Evolutionary conservation across 2,888 invertebrate species (phyloP), one percentile per base, ranked within the genome.

Genomic region (Phorcus lineatus): DNA sequence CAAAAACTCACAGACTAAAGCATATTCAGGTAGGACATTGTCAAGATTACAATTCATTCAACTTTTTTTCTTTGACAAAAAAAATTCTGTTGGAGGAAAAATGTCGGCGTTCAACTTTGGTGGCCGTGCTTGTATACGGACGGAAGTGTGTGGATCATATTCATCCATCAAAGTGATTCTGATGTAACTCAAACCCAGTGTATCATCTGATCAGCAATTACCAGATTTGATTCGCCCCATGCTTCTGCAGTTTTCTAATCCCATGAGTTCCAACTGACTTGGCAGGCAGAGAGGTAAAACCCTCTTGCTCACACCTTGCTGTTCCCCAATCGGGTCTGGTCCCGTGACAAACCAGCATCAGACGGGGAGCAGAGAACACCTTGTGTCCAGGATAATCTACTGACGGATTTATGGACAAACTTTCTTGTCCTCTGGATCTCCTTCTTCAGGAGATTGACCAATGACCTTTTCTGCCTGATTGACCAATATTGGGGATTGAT

Each of bases 121-220:
- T 62, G 62, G 16, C 62, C 28, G 17, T 24, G 31, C 3, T 36
- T 16, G 0, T n/a, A 31, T 17, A 17, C 13, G 19, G 36, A 0
- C 70, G 36, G 40, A 70, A 36, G 31, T 70, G 19, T 19, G 36
- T 19, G 36, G 31, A 70, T 70, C 31, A 70, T 9, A 19, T 70
- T 70, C 40, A 31, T 70, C 70, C 31, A 70, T 70, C 70, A 70
- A 70, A 70, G 70, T 70, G 31, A 47, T 40, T 70, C 70, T n/a
- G 31, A 70, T 13, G 70, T 36, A 70, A 70, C 40, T 11, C 28
- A 36, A 70, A 31, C 36, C 31, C n/a, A 31, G 28, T 17, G 17
- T 70, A 70, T 70, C 70, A 28, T 11, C 70, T 19, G 70, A 70
- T 70, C 70, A 13, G 70, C 70, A 70, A 70, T 70, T 70, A 70